Evolutionary conservation across 64 coral and sea anemone species (phyloP).

Genomic region (Dendronephthya gigantea): DNA sequence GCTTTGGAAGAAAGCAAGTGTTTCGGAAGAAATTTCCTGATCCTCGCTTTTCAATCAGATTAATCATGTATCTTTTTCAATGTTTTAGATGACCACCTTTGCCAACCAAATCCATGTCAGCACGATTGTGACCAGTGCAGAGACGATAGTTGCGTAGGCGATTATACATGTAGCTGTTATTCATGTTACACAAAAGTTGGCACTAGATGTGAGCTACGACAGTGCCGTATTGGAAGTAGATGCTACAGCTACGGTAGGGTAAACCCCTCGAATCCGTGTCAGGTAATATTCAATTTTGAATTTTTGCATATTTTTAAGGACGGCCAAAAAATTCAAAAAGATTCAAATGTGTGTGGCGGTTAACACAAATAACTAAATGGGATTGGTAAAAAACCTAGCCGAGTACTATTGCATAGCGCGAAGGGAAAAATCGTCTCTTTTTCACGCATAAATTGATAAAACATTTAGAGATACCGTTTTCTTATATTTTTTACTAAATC

Average conservation of each 20-base stretch:
- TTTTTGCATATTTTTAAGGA: no score
- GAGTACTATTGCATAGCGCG: no score
- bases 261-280: constrained; percentile 60
- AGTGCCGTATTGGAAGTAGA: constrained; percentile 41
- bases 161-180: constrained; percentile 58
- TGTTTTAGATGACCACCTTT: constrained; percentile 58
- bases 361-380: no score
- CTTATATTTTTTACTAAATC: no score
- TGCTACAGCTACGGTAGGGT: constrained; percentile 53
- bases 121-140: constrained; percentile 53
- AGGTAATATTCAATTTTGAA: constrained; percentile 28
- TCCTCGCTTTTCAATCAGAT: neutral
- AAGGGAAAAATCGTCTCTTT: no score
- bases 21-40: neutral
- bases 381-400: no score
- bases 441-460: no score
- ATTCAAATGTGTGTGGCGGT: no score
- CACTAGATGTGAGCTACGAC: constrained; percentile 49
- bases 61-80: neutral
- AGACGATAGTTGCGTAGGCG: constrained; percentile 53
- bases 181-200: constrained; percentile 65
- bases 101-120: constrained; percentile 32
- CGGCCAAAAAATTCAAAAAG: no score
- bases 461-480: no score
- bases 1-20: neutral